These are phyloP conservation scores for Drosophila bocqueti DNA, from an alignment of 1,140 invertebrate species.

Conservation along the genomic window DNA sequence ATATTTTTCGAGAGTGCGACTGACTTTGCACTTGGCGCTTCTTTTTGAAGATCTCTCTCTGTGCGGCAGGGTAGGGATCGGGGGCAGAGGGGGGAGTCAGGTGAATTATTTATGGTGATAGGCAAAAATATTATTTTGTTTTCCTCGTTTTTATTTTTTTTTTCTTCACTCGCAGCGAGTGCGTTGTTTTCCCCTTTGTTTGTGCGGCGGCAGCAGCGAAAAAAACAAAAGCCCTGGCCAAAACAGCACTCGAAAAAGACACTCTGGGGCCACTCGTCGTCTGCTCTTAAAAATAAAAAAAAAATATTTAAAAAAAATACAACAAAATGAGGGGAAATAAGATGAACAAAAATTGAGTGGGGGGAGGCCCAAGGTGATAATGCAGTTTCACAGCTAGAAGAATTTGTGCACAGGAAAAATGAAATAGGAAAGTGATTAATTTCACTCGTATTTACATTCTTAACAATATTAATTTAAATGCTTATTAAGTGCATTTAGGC, in stretches of 20 bases:
- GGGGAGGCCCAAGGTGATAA: conserved; percentile 69
- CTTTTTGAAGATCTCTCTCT: conserved; percentile 76
- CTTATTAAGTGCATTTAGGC: too few relatives aligned
- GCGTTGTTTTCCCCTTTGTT: conserved; percentile 44
- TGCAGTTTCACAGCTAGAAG: conserved; percentile 63
- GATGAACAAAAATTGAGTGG: conserved; percentile 47
- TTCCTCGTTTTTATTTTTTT: conserved; percentile 20
- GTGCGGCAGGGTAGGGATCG: conserved; percentile 19
- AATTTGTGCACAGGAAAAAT: conserved; percentile 23
- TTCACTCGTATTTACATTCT: too few relatives aligned
- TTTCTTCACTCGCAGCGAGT: conserved; percentile 26
- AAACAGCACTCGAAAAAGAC: conserved; percentile 75
- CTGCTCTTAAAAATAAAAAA: conserved; percentile 23
- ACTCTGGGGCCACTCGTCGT: conserved; percentile 71
- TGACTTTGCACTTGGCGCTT: conserved; percentile 79
- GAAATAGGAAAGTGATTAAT: background rate
- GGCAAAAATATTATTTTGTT: conserved; percentile 79
- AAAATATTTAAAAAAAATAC: background rate
- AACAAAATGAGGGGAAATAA: conserved; percentile 10
- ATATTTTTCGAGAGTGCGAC: conserved; percentile 77
- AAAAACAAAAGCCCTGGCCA: conserved; percentile 70
- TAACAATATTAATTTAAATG: too few relatives aligned
- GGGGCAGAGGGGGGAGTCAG: conserved; percentile 12
- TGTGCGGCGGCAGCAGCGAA: conserved; percentile 69
- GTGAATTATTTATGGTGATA: conserved; percentile 84